These are phyloP conservation scores for Meloidogyne floridensis DNA, from an alignment of 1,140 invertebrate species.

Conservation along the genomic window DNA sequence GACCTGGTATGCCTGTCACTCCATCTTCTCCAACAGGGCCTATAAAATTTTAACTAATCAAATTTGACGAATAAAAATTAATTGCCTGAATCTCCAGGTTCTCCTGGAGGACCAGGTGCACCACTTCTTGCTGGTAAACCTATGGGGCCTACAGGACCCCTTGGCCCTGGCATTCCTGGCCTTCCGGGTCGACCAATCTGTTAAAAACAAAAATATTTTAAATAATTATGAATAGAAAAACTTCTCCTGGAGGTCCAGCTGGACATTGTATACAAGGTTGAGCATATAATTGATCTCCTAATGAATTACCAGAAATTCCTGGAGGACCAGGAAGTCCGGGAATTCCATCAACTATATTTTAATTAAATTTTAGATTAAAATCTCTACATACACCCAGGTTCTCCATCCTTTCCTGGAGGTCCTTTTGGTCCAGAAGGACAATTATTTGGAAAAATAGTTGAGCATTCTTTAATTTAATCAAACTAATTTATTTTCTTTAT, in stretches of 20 bases:
- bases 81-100: constrained; percentile 52
- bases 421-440: constrained; percentile 13
- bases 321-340: constrained; percentile 17
- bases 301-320: not conserved
- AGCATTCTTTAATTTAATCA: constrained; percentile 20
- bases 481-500: too few relatives aligned
- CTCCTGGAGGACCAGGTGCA: constrained; percentile 50
- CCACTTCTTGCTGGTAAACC: constrained; percentile 52
- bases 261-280: constrained; percentile 19
- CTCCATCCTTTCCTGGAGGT: constrained; percentile 8
- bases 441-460: constrained; percentile 13
- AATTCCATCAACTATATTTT: constrained; percentile 1
- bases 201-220: not conserved
- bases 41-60: not conserved
- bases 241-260: constrained; percentile 11
- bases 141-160: not conserved
- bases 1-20: constrained; percentile 34
- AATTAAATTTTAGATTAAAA: not conserved
- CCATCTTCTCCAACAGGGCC: constrained; percentile 47
- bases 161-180: constrained; percentile 8
- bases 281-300: constrained; percentile 21
- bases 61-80: constrained; percentile 52
- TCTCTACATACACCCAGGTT: not conserved
- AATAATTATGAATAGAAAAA: not conserved
- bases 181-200: not conserved